Evolutionary conservation across 2,888 invertebrate genomes (phyloP).

Genomic region (Ennomos quercinarius): DNA sequence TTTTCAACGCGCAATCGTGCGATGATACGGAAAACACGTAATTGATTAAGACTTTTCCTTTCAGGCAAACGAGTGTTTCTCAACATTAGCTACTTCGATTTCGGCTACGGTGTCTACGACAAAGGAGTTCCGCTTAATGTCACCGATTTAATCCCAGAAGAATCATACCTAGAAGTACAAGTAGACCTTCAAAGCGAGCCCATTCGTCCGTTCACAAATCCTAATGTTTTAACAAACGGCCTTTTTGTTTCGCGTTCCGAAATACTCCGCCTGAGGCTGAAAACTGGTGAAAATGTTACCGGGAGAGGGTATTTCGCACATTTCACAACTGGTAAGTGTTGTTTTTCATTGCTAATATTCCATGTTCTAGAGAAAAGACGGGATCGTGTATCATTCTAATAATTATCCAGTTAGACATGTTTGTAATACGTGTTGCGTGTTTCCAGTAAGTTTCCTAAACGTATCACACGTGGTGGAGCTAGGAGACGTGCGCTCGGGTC

Average conservation of each 20-base stretch:
- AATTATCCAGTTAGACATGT: background rate
- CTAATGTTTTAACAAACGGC: constrained; percentile 87
- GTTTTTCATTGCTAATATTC: background rate
- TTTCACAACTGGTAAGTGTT: constrained; percentile 86
- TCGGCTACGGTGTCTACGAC: constrained; percentile 75
- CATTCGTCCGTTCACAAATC: constrained; percentile 85
- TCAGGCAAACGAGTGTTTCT: constrained; percentile 89
- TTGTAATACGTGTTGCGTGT: constrained; percentile 9
- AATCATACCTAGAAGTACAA: constrained; percentile 84
- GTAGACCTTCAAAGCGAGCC: constrained; percentile 82
- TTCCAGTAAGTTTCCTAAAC: constrained; percentile 70
- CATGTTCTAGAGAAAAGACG: too few relatives aligned
- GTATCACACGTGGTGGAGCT: constrained; percentile 65
- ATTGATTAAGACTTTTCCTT: constrained; percentile 31
- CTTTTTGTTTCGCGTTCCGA: constrained; percentile 88
- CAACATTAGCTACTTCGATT: constrained; percentile 87
- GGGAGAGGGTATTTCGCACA: constrained; percentile 89
- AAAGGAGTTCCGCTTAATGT: constrained; percentile 71
- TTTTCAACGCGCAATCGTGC: too few relatives aligned
- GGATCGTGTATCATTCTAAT: too few relatives aligned
- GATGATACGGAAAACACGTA: too few relatives aligned
- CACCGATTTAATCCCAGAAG: constrained; percentile 59
- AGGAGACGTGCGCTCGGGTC: constrained; percentile 49
- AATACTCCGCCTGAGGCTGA: constrained; percentile 85
- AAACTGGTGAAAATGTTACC: constrained; percentile 87